Conservation (phyloP, 2,113 vertebrate genomes). For the Electrona antarctica region DNA sequence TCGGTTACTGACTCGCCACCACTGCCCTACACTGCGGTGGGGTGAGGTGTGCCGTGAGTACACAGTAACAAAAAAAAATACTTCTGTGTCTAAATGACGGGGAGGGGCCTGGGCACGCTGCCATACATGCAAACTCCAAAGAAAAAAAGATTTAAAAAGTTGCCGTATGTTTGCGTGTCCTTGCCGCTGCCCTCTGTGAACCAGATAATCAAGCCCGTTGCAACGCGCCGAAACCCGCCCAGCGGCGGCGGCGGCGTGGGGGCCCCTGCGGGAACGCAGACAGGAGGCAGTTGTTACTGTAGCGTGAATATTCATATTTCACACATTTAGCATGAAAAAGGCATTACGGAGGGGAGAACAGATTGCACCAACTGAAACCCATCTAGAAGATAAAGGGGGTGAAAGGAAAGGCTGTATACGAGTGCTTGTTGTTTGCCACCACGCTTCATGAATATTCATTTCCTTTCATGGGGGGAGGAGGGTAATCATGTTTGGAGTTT, state of each 20-base stretch:
- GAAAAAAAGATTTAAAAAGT: conserved; percentile 19
- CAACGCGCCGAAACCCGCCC: conserved; percentile 27
- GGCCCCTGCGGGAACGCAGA: conserved; percentile 2
- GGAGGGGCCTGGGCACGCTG: no score
- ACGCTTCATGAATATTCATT: conserved; percentile 24
- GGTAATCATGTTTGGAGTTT: conserved; percentile 23
- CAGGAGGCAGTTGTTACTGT: conserved; percentile 24
- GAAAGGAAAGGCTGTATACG: conserved; percentile 9
- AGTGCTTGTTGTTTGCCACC: not conserved
- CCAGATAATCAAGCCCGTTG: conserved; percentile 41
- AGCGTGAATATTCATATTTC: conserved; percentile 40
- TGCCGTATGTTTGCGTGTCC: conserved; percentile 33
- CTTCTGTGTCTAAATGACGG: no score
- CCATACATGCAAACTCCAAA: not conserved
- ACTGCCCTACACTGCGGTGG: no score
- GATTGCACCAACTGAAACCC: conserved; percentile 35
- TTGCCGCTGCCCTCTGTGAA: conserved; percentile 44
- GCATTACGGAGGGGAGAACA: conserved; percentile 26
- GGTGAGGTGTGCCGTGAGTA: no score
- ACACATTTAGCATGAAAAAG: conserved; percentile 26
- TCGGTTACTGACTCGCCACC: no score
- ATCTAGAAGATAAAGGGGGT: conserved; percentile 9
- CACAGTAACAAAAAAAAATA: no score
- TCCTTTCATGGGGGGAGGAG: not conserved
- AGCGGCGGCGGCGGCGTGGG: conserved; percentile 14